Conservation (phyloP, 1,140 invertebrate genomes). For the Cydia strobilella region DNA sequence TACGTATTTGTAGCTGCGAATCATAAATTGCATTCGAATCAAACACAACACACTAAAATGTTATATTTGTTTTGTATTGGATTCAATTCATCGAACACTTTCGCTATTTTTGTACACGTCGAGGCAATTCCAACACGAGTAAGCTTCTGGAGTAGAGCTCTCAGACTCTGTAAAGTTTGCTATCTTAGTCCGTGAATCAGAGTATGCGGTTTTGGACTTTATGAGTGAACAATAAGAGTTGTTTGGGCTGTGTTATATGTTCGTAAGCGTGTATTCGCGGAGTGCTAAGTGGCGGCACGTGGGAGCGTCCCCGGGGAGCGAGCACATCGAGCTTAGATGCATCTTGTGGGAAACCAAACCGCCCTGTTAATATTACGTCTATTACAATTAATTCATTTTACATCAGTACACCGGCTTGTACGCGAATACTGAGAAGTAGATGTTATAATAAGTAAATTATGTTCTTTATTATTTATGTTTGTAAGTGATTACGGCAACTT, state of each 20-base stretch:
- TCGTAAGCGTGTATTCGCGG: constrained; percentile 50
- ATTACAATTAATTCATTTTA: constrained; percentile 71
- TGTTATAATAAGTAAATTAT: not conserved
- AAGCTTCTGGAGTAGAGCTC: constrained; percentile 65
- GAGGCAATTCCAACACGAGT: constrained; percentile 66
- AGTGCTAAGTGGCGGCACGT: constrained; percentile 73
- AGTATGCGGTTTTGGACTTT: constrained; percentile 57
- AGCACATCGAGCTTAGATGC: constrained; percentile 68
- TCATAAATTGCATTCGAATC: constrained; percentile 30
- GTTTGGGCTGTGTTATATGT: constrained; percentile 50
- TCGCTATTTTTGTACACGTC: constrained; percentile 71
- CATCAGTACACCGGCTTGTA: constrained; percentile 46
- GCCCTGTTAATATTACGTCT: constrained; percentile 68
- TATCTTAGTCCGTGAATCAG: constrained; percentile 50
- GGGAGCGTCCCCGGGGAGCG: constrained; percentile 57
- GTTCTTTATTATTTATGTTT: not conserved
- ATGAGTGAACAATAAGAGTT: constrained; percentile 46
- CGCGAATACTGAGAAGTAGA: not conserved
- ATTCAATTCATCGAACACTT: constrained; percentile 60
- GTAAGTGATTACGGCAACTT: no score
- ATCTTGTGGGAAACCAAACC: constrained; percentile 66
- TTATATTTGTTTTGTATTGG: constrained; percentile 45
- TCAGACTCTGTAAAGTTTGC: constrained; percentile 55
- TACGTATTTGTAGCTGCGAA: constrained; percentile 3
- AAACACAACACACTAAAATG: constrained; percentile 20